Percentiles rank a stretch among this genome's conserved stretches.
phyloP scores from a whole-genome alignment of 1,140 invertebrate species.

The Hyphantria cunea region DNA sequence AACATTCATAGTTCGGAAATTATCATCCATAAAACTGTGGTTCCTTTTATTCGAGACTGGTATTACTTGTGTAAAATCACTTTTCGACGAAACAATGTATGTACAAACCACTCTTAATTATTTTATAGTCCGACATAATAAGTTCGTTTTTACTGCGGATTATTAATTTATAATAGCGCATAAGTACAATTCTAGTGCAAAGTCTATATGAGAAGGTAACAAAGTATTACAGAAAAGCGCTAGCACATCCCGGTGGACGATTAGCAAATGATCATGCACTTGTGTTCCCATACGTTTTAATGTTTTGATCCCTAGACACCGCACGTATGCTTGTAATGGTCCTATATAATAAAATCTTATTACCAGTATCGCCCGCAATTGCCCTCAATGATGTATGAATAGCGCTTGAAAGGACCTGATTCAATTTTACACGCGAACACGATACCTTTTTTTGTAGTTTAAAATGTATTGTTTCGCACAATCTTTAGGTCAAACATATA shows the following conservation, averaged over 20 bases:
- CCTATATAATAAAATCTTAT: constrained; percentile 69
- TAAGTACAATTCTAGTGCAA: constrained; percentile 4
- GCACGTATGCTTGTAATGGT: constrained; percentile 67
- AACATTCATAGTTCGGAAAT: constrained; percentile 73
- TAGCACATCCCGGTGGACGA: constrained; percentile 33
- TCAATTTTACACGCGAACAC: constrained; percentile 50
- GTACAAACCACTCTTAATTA: constrained; percentile 40
- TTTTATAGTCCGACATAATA: constrained; percentile 33
- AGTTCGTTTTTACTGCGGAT: constrained; percentile 15
- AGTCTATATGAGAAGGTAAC: constrained; percentile 1
- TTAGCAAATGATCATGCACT: constrained; percentile 51
- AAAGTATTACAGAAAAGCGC: constrained; percentile 8
- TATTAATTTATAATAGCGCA: constrained; percentile 32
- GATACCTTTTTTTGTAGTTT: constrained; percentile 21
- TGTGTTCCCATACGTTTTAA: constrained; percentile 51
- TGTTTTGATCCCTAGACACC: constrained; percentile 54
- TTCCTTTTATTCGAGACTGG: constrained; percentile 62
- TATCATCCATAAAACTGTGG: constrained; percentile 70
- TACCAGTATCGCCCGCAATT: constrained; percentile 57
- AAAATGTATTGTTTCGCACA: constrained; percentile 14
- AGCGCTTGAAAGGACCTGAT: constrained; percentile 55
- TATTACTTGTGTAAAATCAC: constrained; percentile 51
- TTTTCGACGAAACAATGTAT: constrained; percentile 46
- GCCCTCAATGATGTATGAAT: constrained; percentile 59
- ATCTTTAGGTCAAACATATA: background rate